Percentiles rank a stretch among this genome's conserved stretches.
Conservation (phyloP, 2,888 invertebrate genomes). For the Malthinus seriepunctatus region DNA sequence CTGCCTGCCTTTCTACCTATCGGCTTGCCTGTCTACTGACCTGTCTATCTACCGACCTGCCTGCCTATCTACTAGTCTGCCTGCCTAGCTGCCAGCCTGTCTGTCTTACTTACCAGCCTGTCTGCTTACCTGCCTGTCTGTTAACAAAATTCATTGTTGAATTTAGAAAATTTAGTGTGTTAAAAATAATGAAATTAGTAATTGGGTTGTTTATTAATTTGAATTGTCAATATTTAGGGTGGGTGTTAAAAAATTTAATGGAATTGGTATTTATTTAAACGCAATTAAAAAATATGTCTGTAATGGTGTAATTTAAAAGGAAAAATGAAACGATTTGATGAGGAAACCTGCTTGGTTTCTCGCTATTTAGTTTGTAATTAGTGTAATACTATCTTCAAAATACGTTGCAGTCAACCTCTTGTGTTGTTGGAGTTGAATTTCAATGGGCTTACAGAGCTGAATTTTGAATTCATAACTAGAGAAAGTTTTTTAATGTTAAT, state of each 20-base stretch:
- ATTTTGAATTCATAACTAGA: constrained; percentile 10
- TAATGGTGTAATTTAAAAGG: constrained; percentile 12
- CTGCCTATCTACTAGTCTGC: too few relatives aligned
- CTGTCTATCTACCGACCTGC: too few relatives aligned
- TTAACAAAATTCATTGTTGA: too few relatives aligned
- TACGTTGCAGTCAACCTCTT: constrained; percentile 16
- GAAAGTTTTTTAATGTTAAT: constrained; percentile 6
- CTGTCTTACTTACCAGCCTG: too few relatives aligned
- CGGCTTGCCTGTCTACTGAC: too few relatives aligned
- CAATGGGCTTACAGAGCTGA: constrained; percentile 13
- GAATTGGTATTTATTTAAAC: not conserved
- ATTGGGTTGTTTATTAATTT: constrained; percentile 1
- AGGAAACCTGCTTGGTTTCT: constrained; percentile 2
- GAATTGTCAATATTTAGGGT: constrained; percentile 1
- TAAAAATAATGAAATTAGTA: not conserved
- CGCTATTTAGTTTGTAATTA: constrained; percentile 23
- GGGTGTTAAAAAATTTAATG: not conserved
- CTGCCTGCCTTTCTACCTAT: too few relatives aligned
- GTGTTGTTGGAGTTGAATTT: constrained; percentile 14
- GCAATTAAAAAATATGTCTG: not conserved
- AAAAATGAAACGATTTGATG: constrained; percentile 17
- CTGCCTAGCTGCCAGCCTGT: too few relatives aligned
- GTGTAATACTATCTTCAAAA: constrained; percentile 17
- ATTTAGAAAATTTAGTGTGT: not conserved
- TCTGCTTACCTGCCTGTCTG: too few relatives aligned